A percentile compares a stretch with the other conserved stretches of the same genome.
Evolutionary conservation across 2,888 invertebrate species (phyloP).

Genomic region (Cryptocheilus praepositus): DNA sequence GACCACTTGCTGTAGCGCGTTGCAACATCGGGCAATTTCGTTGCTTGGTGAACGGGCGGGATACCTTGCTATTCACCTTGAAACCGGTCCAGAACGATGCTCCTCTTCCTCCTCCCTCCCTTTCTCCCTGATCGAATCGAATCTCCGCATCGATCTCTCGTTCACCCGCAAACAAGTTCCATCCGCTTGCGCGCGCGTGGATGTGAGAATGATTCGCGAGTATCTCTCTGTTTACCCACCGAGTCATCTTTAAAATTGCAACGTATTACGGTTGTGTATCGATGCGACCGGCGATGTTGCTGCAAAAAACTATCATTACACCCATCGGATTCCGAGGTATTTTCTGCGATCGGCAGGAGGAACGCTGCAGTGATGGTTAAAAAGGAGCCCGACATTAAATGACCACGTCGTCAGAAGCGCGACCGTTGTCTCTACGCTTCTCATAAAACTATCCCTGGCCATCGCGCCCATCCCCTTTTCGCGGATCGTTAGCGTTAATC

Average conservation of each 20-base stretch:
- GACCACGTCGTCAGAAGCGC: too few relatives aligned
- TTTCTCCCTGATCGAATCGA: conserved; percentile 50
- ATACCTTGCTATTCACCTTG: conserved; percentile 58
- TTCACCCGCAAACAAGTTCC: conserved; percentile 59
- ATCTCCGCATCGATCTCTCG: conserved; percentile 32
- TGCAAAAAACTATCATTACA: conserved; percentile 39
- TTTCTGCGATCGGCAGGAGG: not conserved
- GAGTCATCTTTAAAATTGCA: conserved; percentile 59
- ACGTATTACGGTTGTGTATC: conserved; percentile 53
- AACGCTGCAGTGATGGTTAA: not conserved
- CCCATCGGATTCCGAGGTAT: conserved; percentile 8
- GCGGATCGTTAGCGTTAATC: too few relatives aligned
- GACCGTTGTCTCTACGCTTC: too few relatives aligned
- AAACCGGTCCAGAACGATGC: conserved; percentile 54
- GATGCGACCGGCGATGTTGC: conserved; percentile 44
- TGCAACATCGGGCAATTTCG: conserved; percentile 53
- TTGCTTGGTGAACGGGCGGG: conserved; percentile 21
- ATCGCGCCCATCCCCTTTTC: too few relatives aligned
- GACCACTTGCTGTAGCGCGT: conserved; percentile 32
- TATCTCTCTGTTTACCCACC: conserved; percentile 54
- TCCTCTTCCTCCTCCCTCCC: conserved; percentile 29
- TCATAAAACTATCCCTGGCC: too few relatives aligned
- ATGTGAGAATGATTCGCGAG: conserved; percentile 56
- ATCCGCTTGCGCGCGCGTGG: conserved; percentile 37
- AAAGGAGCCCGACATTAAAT: too few relatives aligned